A percentile compares a stretch with the other conserved stretches of the same genome.
phyloP scores from a whole-genome alignment of 2,888 invertebrate genomes.

The Rotaria macrura region DNA sequence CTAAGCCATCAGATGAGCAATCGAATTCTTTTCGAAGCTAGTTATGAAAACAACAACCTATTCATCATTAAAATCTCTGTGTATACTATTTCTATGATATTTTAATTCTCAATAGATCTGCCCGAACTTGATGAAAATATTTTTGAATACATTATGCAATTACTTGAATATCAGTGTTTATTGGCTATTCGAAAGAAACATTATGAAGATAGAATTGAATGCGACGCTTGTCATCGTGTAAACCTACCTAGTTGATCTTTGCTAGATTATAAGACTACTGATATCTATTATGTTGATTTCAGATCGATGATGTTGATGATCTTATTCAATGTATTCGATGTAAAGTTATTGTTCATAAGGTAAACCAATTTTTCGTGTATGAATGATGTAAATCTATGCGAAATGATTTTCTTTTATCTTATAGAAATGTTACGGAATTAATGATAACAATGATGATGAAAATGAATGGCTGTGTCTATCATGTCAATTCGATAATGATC shows the following conservation, averaged over 20 bases:
- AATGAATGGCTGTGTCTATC: not conserved
- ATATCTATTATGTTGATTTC: not conserved
- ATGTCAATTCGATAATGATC: not conserved
- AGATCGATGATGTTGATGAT: constrained; percentile 20
- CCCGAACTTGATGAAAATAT: constrained; percentile 1
- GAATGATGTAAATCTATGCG: too few species aligned
- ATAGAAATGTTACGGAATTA: not conserved
- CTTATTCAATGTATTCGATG: not conserved
- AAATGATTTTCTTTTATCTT: not conserved
- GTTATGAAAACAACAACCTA: too few species aligned
- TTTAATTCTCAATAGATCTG: not conserved
- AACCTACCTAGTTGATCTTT: not conserved
- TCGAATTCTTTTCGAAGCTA: too few species aligned
- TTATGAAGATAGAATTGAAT: not conserved
- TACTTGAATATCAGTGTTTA: constrained; percentile 2
- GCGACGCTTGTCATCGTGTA: not conserved
- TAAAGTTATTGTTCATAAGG: not conserved
- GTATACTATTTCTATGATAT: too few species aligned
- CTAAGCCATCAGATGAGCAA: too few species aligned
- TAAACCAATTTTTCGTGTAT: not conserved
- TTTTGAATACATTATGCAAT: constrained; percentile 16
- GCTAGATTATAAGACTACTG: not conserved
- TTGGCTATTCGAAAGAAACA: not conserved
- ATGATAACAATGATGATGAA: not conserved
- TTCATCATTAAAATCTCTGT: too few species aligned